Percentiles rank a stretch among this genome's conserved stretches.
Evolutionary conservation across 2,888 invertebrate genomes (phyloP).

Genomic region (Catotricha subobsoleta): DNA sequence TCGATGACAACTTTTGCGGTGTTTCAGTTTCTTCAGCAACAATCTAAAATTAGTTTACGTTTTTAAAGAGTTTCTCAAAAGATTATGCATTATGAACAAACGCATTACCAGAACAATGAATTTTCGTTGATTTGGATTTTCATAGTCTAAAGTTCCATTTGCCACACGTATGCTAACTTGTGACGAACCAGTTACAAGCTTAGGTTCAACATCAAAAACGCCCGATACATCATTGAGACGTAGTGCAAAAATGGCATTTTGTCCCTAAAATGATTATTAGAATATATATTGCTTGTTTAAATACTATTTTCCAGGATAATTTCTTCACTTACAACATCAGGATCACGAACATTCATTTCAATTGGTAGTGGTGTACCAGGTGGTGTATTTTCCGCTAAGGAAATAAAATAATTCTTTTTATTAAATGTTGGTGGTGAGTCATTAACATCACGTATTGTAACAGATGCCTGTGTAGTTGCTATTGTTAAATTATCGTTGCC

Average conservation of each 20-base stretch:
- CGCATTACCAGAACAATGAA: slow-evolving; percentile 60
- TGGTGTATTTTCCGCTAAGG: slow-evolving; percentile 66
- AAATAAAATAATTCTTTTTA: slow-evolving; percentile 58
- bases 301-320: neutral
- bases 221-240: slow-evolving; percentile 63
- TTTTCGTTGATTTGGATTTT: slow-evolving; percentile 80
- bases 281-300: slow-evolving; percentile 1
- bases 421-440: slow-evolving; percentile 77
- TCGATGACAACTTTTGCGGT: slow-evolving; percentile 55
- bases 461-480: slow-evolving; percentile 52
- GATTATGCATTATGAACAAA: neutral
- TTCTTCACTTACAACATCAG: slow-evolving; percentile 52
- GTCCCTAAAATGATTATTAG: slow-evolving; percentile 38
- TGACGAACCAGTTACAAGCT: slow-evolving; percentile 59
- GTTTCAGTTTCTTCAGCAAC: slow-evolving; percentile 69
- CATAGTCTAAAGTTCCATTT: slow-evolving; percentile 67
- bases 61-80: neutral
- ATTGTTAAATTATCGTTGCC: slow-evolving; percentile 48
- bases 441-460: slow-evolving; percentile 76
- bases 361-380: slow-evolving; percentile 64
- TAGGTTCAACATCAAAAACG: slow-evolving; percentile 69
- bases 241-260: slow-evolving; percentile 65
- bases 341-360: slow-evolving; percentile 72
- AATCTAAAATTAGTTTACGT: slow-evolving; percentile 32
- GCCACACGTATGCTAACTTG: slow-evolving; percentile 65